Base-by-base conservation (phyloP, 2,113 vertebrate genomes). In the Setophaga kirtlandii region DNA sequence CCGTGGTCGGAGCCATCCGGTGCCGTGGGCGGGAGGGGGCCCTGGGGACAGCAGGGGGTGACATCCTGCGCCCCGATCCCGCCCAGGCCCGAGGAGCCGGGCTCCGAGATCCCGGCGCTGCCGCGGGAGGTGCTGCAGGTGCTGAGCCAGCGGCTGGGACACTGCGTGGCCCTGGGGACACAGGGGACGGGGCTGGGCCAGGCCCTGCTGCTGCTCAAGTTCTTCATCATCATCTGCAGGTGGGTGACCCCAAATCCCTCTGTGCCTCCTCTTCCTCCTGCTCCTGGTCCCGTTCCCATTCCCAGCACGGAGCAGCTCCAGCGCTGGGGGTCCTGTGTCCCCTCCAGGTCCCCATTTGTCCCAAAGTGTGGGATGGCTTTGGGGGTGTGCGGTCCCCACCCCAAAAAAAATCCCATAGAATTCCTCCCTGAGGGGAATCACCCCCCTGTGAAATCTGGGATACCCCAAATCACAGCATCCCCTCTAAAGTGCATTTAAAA, bases 191-290 rank as follows among this genome's bases (percentile, higher is more conserved):
- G 95, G 94, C 94, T 98, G 65, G 98, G 98, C 9, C 98, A 99
- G 67, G 98, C 98, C 0, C 97, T 99, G 78, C 98, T 99, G 52
- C 98, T 99, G 60, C 98, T 99, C 96, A 99, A 99, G 97, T 99
- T 99, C 97, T 99, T 99, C 97, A 98, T 99, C 97, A 97, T 99
- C 55, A 98, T 99, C 96, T 99, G 99, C 99, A 99, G 99, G 99
- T 99, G 89, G 49, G 80, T 80, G 39, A 24, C 37, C 59, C 75
- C 75, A 42, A 42, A 63, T 6, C 1, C 44, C 7, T 5, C n/a
- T 1, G 7, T 1, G 2, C 24, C 46, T 17, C 65, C 18, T 33
- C 7, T 5, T 19, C 63, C 42, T 2, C 15, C 64, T 7, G 42
- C 2, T 18, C 37, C 44, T 4, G 22, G 11, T 37, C 37, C 37